Evolutionary conservation across 2,888 invertebrate genomes (phyloP).

Genomic region (Pristionchus entomophagus): DNA sequence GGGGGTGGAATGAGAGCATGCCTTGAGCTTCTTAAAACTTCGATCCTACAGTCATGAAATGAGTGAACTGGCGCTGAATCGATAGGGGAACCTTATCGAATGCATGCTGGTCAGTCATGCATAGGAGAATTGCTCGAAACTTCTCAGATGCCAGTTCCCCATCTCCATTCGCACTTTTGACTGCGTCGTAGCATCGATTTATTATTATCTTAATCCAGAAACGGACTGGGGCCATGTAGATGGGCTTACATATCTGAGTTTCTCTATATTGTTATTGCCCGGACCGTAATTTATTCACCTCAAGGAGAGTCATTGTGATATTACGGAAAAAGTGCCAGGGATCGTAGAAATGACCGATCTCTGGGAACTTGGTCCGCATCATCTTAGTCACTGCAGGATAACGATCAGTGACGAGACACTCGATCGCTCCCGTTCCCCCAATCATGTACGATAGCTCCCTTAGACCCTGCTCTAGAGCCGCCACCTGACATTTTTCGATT

Average conservation of each 20-base stretch:
- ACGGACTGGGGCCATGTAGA: neutral
- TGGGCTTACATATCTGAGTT: neutral
- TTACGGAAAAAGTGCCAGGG: slow-evolving; percentile 16
- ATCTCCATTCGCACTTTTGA: neutral
- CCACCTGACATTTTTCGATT: neutral
- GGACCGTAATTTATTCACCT: neutral
- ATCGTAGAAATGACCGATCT: neutral
- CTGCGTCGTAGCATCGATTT: neutral
- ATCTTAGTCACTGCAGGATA: neutral
- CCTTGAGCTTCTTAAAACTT: neutral
- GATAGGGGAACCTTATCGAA: no score
- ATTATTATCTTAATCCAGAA: neutral
- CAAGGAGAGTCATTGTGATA: neutral
- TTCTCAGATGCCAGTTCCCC: neutral
- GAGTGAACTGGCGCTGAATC: neutral
- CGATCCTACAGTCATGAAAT: neutral
- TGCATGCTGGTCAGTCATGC: neutral
- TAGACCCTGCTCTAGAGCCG: neutral
- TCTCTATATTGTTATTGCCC: neutral
- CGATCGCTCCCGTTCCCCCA: neutral
- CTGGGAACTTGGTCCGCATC: neutral
- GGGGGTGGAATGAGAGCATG: neutral
- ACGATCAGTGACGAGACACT: neutral
- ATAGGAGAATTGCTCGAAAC: neutral
- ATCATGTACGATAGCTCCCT: neutral